Percentiles rank a stretch among this genome's conserved stretches.
phyloP scores from a whole-genome alignment of 2,113 vertebrate genomes.

The Arizona elegans region DNA sequence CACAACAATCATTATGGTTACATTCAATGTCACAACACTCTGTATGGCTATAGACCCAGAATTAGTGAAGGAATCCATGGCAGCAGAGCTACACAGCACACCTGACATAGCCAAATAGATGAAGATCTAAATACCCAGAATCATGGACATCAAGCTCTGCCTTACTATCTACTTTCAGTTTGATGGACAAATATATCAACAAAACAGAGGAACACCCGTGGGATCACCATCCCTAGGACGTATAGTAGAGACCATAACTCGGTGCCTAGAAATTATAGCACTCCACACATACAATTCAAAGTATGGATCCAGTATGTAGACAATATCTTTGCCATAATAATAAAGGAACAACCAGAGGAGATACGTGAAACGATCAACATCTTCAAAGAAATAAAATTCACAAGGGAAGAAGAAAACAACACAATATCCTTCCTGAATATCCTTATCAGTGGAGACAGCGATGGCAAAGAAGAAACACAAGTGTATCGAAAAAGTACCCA shows the following conservation, averaged over 20 bases:
- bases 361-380: background rate
- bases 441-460: no score
- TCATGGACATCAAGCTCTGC: background rate
- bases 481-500: background rate
- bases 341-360: background rate
- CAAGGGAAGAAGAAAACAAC: background rate
- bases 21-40: background rate
- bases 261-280: background rate
- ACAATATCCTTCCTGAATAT: background rate
- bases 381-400: background rate
- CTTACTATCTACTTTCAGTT: background rate
- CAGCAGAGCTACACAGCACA: background rate
- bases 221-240: background rate
- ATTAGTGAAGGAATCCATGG: background rate
- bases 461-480: no score
- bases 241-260: background rate
- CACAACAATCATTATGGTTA: background rate
- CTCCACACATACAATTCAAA: background rate
- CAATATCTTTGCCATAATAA: background rate
- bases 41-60: background rate
- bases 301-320: background rate
- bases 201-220: background rate
- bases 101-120: background rate
- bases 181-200: background rate
- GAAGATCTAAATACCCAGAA: background rate